Evolutionary conservation across 2,797 vertebrate genomes (phyloP), one percentile per base, ranked within the genome.

Genomic region (Linurgus olivaceus): DNA sequence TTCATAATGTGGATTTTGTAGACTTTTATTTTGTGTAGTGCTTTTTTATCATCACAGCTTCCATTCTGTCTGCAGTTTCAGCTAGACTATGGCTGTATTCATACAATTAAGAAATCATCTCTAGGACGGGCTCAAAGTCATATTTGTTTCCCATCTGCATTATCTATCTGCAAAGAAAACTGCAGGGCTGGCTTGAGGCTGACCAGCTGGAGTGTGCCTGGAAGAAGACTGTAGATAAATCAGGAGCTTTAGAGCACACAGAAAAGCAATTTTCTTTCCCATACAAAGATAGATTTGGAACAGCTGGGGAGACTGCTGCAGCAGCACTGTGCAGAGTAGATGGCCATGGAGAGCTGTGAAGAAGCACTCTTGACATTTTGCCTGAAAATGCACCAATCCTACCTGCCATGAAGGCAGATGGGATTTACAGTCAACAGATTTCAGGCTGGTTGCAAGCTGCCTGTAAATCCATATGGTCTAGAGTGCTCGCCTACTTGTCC

Each of bases 201-300:
- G 79, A 80, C 72, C 90, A 88, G 45, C 45, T 89, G 86, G 59
- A 79, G 37, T 63, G 37, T 76, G 52, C 33, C 33, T 63, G 40
- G n/a, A 73, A 94, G 67, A 92, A 89, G 82, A 74, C n/a, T 3
- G 21, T 35, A 92, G 55, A 74, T 72, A 85, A 82, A 96, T 89
- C 37, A 78, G 67, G 67, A 85, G 55, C n/a, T 76, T 84, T 73
- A 74, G 48, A 70, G 38, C 24, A 73, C 42, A 73, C 5, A 82
- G 48, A 58, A 92, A 76, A 89, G 21, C 35, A 67, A 57, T 83
- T 67, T 92, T 92, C 58, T 59, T 87, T 79, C 59, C 51, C 12
- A 10, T 59, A 38, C 50, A 52, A 48, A 82, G 57, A 75, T 4
- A 71, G 65, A 79, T 91, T 62, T 66, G 45, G 45, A 93, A 52